These are phyloP conservation scores for Cyclargus thomasi DNA, from an alignment of 1,140 invertebrate species.

Conservation along the genomic window DNA sequence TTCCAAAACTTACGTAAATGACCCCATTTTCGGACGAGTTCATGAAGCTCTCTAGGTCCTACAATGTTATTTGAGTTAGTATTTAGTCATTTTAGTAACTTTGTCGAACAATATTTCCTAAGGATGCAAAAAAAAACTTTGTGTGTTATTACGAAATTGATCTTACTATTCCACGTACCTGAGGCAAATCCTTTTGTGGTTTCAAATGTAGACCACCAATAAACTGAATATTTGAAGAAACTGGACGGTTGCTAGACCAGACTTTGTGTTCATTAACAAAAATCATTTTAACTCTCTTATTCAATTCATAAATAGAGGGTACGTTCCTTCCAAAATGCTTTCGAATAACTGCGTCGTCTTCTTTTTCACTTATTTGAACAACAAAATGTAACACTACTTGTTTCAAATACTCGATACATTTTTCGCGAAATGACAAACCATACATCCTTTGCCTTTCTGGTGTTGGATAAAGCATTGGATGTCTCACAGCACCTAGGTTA, in stretches of 20 bases:
- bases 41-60: no score
- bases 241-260: constrained; percentile 58
- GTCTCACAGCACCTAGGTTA: constrained; percentile 54
- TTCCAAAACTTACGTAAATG: constrained; percentile 78
- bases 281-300: constrained; percentile 69
- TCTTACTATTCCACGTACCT: constrained; percentile 30
- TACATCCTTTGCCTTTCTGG: constrained; percentile 36
- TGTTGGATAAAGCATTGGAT: constrained; percentile 66
- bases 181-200: constrained; percentile 45
- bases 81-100: no score
- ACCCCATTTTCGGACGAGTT: no score
- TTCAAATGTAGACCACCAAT: constrained; percentile 77
- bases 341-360: constrained; percentile 27
- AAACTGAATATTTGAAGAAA: constrained; percentile 73
- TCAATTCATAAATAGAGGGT: constrained; percentile 56
- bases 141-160: neutral
- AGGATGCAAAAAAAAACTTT: no score
- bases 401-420: constrained; percentile 36
- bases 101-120: no score
- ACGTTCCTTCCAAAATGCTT: constrained; percentile 32
- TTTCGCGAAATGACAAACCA: constrained; percentile 43
- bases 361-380: constrained; percentile 11
- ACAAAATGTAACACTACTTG: constrained; percentile 17
- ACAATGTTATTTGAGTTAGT: no score
- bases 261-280: constrained; percentile 72